Conservation (phyloP, 2,113 vertebrate species). For the Epinephelus moara region DNA sequence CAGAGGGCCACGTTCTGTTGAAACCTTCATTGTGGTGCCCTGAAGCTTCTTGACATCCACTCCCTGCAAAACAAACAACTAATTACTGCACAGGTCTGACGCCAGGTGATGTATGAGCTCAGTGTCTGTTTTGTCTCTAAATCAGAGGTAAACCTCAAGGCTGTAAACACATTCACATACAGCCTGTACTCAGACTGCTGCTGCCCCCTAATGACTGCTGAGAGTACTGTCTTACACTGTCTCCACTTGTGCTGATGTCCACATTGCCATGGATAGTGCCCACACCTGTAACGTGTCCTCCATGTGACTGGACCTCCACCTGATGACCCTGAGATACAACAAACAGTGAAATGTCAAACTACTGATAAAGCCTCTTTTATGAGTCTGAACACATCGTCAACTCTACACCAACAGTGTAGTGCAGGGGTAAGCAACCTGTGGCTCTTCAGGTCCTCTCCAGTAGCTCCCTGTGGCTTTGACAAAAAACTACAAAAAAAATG, state of each 20-base stretch:
- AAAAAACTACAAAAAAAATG: too few relatives aligned
- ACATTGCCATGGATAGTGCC: slow-evolving; percentile 92
- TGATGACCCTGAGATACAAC: slow-evolving; percentile 87
- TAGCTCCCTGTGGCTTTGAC: too few relatives aligned
- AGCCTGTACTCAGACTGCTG: slow-evolving; percentile 24
- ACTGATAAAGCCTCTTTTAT: not conserved
- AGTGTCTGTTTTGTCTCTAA: not conserved
- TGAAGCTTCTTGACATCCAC: slow-evolving; percentile 94
- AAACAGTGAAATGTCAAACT: slow-evolving; percentile 1
- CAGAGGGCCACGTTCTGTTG: slow-evolving; percentile 89
- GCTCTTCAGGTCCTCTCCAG: too few relatives aligned
- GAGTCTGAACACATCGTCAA: not conserved
- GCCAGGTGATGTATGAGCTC: not conserved
- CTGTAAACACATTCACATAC: not conserved
- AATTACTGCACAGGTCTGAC: not conserved
- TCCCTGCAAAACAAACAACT: slow-evolving; percentile 79
- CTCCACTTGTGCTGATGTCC: slow-evolving; percentile 87
- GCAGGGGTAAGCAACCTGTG: too few relatives aligned
- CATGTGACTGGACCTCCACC: slow-evolving; percentile 86
- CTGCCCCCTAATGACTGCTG: slow-evolving; percentile 59
- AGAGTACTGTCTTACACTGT: slow-evolving; percentile 85
- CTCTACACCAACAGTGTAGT: not conserved
- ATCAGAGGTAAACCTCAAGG: not conserved
- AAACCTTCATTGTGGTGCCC: slow-evolving; percentile 90
- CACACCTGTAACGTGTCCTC: slow-evolving; percentile 89